Percentiles rank a stretch among this genome's conserved stretches.
These are phyloP conservation scores for Aplocera efformata DNA, from an alignment of 2,888 invertebrate genomes.

Conservation along the genomic window DNA sequence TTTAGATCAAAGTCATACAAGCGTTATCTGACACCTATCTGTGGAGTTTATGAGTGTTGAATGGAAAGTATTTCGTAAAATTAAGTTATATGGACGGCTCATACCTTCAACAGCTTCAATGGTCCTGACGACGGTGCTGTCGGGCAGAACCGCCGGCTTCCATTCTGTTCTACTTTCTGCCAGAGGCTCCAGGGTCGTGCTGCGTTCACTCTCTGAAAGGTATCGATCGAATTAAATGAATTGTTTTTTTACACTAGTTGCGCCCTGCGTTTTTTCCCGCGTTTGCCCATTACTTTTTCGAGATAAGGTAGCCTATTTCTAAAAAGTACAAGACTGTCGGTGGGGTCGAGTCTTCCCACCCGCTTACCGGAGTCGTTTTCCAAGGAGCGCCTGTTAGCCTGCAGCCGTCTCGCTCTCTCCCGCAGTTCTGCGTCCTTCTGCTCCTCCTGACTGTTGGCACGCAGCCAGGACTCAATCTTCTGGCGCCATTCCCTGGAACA, in stretches of 20 bases:
- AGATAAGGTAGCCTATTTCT: no score
- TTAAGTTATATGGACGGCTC: no score
- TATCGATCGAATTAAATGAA: no score
- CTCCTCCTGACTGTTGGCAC: conserved; percentile 91
- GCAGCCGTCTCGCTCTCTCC: conserved; percentile 82
- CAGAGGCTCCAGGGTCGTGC: conserved; percentile 85
- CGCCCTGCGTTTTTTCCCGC: no score
- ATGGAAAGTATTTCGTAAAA: no score
- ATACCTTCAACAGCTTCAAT: conserved; percentile 93
- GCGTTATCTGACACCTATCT: no score
- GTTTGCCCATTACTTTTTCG: no score
- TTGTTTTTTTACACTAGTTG: no score
- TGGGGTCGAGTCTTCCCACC: no score
- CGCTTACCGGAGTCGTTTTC: conserved; percentile 90
- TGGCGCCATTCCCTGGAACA: conserved; percentile 88
- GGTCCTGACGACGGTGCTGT: conserved; percentile 90
- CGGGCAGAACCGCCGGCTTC: conserved; percentile 88
- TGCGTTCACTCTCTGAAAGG: conserved; percentile 87
- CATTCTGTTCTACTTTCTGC: conserved; percentile 88
- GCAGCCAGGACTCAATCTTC: conserved; percentile 95
- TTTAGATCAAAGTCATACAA: no score
- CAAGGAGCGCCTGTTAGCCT: conserved; percentile 87
- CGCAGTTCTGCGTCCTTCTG: conserved; percentile 85
- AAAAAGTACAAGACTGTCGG: no score
- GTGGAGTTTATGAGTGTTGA: no score